Percentiles rank a stretch among this genome's conserved stretches.
phyloP scores from a whole-genome alignment of 2,797 vertebrate genomes.

The Acanthiza pusilla region DNA sequence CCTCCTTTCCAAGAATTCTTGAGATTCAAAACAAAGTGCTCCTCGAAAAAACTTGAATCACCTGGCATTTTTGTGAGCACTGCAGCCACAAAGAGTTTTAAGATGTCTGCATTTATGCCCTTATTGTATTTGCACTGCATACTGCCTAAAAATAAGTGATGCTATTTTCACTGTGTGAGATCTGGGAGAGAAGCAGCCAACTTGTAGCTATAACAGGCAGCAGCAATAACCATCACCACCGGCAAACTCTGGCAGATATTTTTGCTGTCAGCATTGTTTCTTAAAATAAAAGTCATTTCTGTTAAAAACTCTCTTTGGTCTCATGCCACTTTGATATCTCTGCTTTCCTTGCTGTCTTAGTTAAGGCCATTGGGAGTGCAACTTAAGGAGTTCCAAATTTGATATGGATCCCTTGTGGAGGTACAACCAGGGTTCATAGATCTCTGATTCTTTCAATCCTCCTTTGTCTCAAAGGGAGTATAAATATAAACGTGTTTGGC shows the following conservation, averaged over 20 bases:
- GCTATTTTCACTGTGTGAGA: slow-evolving; percentile 14
- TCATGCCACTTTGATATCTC: background rate
- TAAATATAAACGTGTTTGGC: background rate
- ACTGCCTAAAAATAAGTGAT: background rate
- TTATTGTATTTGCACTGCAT: background rate
- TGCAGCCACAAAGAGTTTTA: background rate
- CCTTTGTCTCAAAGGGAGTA: background rate
- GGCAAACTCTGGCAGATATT: background rate
- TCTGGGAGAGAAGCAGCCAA: background rate
- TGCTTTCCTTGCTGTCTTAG: background rate
- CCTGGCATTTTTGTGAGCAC: background rate
- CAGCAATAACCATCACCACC: background rate
- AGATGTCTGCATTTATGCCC: background rate
- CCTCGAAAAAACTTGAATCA: background rate
- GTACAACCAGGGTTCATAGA: background rate
- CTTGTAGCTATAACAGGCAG: background rate
- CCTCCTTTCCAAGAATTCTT: background rate
- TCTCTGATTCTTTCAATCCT: background rate
- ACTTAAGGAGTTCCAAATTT: background rate
- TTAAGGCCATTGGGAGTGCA: background rate
- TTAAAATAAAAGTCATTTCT: background rate
- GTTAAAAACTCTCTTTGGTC: background rate
- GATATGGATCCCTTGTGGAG: background rate
- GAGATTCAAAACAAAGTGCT: background rate
- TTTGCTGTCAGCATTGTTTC: background rate